Conservation (phyloP, 2,797 vertebrate genomes). For the Thunnus albacares region DNA sequence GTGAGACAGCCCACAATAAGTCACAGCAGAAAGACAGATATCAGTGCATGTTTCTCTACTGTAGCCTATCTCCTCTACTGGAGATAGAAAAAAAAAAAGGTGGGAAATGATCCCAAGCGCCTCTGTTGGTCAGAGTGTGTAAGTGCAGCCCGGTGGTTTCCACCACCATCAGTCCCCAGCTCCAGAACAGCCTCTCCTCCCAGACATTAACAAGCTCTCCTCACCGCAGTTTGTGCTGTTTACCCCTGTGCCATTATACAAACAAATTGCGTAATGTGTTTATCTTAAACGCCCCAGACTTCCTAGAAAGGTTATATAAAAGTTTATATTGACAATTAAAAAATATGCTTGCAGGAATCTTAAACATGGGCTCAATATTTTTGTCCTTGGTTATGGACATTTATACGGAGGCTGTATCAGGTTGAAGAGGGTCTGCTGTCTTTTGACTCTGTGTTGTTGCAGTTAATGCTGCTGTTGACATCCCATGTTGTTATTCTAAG, state of each 20-base stretch:
- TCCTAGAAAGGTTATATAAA: constrained; percentile 69
- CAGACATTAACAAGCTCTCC: constrained; percentile 76
- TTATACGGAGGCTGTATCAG: constrained; percentile 19
- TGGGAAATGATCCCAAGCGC: constrained; percentile 48
- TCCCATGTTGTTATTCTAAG: constrained; percentile 61
- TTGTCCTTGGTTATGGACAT: constrained; percentile 20
- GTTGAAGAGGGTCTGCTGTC: constrained; percentile 45
- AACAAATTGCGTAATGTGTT: constrained; percentile 81
- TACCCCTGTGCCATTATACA: constrained; percentile 72
- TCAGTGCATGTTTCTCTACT: constrained; percentile 1
- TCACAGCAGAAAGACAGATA: not conserved
- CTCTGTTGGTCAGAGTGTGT: constrained; percentile 57
- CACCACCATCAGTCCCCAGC: constrained; percentile 48
- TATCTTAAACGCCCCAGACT: constrained; percentile 68
- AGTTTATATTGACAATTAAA: constrained; percentile 77
- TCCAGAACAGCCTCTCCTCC: constrained; percentile 66
- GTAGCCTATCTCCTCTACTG: constrained; percentile 14
- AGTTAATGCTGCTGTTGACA: constrained; percentile 63
- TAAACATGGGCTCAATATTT: constrained; percentile 57
- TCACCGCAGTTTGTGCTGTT: constrained; percentile 79
- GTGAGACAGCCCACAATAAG: not conserved
- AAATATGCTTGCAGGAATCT: constrained; percentile 60
- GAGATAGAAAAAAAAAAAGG: constrained; percentile 16
- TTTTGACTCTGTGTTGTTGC: constrained; percentile 27
- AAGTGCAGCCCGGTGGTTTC: constrained; percentile 55